These are phyloP conservation scores for Pagetopsis macropterus DNA, from an alignment of 2,797 vertebrate species.

Conservation along the genomic window DNA sequence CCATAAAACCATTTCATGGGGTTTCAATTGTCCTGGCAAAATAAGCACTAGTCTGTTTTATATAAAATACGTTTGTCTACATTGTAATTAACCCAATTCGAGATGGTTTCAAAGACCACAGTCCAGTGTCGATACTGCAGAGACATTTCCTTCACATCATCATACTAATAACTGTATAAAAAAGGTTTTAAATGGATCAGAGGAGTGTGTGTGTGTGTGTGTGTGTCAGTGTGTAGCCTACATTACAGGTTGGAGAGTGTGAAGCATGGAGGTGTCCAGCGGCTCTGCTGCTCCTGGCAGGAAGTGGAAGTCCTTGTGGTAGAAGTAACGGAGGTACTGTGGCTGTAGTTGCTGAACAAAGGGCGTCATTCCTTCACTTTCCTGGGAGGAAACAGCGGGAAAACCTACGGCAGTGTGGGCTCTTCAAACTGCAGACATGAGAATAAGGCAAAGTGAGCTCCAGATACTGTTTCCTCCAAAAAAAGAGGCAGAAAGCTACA, in stretches of 20 bases:
- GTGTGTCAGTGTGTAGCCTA: conserved; percentile 26
- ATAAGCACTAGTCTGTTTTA: conserved; percentile 1
- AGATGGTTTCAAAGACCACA: background rate
- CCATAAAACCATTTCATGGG: too few relatives aligned
- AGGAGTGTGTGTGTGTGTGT: too few relatives aligned
- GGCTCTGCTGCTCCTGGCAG: conserved; percentile 24
- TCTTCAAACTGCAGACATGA: conserved; percentile 25
- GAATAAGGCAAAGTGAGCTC: background rate
- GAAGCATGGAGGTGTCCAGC: background rate
- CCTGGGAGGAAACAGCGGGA: conserved; percentile 13
- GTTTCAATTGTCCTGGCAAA: background rate
- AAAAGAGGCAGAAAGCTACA: too few relatives aligned
- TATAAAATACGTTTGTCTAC: background rate
- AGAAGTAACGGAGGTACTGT: conserved; percentile 34
- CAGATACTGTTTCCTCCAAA: too few relatives aligned
- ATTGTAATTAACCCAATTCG: background rate
- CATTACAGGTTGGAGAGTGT: background rate
- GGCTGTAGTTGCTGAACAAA: conserved; percentile 22
- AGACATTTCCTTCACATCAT: background rate
- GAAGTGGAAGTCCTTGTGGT: conserved; percentile 44
- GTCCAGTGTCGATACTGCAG: background rate
- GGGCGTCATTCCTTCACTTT: conserved; percentile 1
- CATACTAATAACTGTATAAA: too few relatives aligned
- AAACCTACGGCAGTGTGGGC: conserved; percentile 17
- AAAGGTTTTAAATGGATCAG: too few relatives aligned